Conservation (phyloP, 1,140 invertebrate species). For the Eubasilissa regina region DNA sequence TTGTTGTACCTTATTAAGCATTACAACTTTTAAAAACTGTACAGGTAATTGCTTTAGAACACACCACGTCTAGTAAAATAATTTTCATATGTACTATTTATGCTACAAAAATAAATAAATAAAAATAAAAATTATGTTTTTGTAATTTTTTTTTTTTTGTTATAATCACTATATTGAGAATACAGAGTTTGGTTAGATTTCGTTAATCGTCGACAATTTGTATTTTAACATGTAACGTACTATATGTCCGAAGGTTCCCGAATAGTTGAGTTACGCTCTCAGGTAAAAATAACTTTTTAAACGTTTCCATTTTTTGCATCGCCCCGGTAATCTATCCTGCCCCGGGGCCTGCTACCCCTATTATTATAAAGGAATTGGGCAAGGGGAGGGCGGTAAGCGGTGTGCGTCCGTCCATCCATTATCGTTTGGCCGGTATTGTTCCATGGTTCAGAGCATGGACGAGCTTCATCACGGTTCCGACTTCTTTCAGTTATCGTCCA, state of each 20-base stretch:
- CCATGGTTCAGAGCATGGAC: slow-evolving; percentile 8
- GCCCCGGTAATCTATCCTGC: slow-evolving; percentile 52
- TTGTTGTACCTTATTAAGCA: too few species aligned
- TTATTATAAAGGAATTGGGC: slow-evolving; percentile 53
- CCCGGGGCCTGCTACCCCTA: slow-evolving; percentile 50
- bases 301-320: slow-evolving; percentile 55
- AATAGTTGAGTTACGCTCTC: slow-evolving; percentile 24
- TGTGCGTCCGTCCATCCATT: slow-evolving; percentile 54
- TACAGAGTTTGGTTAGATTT: too few species aligned
- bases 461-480: slow-evolving; percentile 16
- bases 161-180: too few species aligned
- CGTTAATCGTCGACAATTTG: background rate
- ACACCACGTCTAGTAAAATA: too few species aligned
- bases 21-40: too few species aligned
- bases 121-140: too few species aligned
- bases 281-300: slow-evolving; percentile 60
- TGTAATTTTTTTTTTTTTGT: too few species aligned
- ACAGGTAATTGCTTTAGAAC: too few species aligned
- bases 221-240: background rate
- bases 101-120: too few species aligned
- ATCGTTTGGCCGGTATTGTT: slow-evolving; percentile 53
- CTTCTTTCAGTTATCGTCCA: slow-evolving; percentile 27
- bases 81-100: too few species aligned
- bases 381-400: background rate
- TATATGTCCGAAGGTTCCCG: slow-evolving; percentile 2